Percentiles rank a stretch among this genome's conserved stretches.
These are phyloP conservation scores for Meloidogyne chitwoodi DNA, from an alignment of 1,140 invertebrate genomes.

Conservation along the genomic window DNA sequence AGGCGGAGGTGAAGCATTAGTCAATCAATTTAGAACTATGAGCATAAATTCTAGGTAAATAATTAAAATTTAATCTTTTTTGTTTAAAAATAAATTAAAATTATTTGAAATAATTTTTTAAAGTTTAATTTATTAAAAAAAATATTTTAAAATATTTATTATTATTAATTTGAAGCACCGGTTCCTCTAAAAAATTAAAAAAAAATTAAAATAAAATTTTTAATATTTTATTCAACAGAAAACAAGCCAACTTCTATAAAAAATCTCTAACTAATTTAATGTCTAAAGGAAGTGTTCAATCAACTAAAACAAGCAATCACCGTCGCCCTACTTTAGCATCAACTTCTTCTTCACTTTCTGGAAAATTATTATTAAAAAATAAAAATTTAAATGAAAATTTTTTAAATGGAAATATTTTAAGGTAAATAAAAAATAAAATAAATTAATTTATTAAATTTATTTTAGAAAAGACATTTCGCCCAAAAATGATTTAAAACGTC, in stretches of 20 bases:
- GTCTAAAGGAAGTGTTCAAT: background rate
- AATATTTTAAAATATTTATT: background rate
- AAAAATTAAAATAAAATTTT: background rate
- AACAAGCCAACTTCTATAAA: constrained; percentile 27
- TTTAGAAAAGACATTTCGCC: background rate
- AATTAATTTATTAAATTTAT: background rate
- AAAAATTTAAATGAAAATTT: background rate
- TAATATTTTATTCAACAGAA: background rate
- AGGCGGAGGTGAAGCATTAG: constrained; percentile 6
- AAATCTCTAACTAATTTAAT: constrained; percentile 16
- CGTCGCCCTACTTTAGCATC: background rate
- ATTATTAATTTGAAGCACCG: background rate
- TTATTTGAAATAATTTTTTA: background rate
- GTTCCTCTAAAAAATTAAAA: background rate
- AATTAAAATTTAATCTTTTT: background rate
- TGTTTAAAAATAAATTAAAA: background rate
- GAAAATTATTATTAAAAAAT: background rate
- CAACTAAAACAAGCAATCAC: background rate
- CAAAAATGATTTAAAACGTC: background rate
- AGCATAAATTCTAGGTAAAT: constrained; percentile 1
- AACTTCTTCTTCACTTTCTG: background rate
- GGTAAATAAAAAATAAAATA: background rate
- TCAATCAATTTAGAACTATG: constrained; percentile 8
- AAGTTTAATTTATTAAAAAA: background rate
- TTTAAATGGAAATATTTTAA: background rate